Conservation (phyloP, 2,113 vertebrate species). For the Odontophorus gujanensis region DNA sequence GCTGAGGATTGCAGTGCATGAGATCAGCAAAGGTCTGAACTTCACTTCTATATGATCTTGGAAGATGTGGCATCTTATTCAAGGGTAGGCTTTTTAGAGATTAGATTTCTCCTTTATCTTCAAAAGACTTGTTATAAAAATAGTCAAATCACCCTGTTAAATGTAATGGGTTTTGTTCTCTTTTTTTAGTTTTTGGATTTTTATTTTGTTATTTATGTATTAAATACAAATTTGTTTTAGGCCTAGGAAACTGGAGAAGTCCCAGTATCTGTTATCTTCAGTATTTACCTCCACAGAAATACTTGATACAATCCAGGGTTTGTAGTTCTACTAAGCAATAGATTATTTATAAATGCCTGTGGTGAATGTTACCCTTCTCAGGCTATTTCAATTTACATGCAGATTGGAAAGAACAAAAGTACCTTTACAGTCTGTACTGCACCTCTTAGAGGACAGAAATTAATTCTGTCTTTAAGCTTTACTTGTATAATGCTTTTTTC, state of each 20-base stretch:
- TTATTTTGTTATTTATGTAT: neutral
- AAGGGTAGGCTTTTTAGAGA: constrained; percentile 34
- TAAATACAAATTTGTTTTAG: neutral
- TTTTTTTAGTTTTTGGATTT: neutral
- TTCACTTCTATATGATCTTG: neutral
- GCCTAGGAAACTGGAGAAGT: neutral
- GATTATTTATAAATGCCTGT: neutral
- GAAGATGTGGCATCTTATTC: constrained; percentile 25
- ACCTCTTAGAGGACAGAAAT: constrained; percentile 11
- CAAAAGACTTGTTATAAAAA: neutral
- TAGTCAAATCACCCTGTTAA: rapidly evolving
- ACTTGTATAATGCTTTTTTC: neutral
- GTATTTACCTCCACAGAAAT: neutral
- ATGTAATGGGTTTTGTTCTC: neutral
- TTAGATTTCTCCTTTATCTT: neutral
- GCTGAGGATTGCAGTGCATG: neutral
- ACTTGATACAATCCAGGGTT: neutral
- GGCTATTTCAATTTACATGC: constrained; percentile 39
- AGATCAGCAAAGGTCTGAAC: neutral
- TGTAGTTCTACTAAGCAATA: neutral
- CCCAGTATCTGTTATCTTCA: neutral
- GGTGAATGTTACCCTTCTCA: neutral
- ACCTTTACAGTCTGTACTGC: neutral
- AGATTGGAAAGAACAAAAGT: constrained; percentile 5
- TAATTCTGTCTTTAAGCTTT: constrained; percentile 14